Conservation (phyloP, 2,113 vertebrate species). For the Xyliphius kryptos region DNA sequence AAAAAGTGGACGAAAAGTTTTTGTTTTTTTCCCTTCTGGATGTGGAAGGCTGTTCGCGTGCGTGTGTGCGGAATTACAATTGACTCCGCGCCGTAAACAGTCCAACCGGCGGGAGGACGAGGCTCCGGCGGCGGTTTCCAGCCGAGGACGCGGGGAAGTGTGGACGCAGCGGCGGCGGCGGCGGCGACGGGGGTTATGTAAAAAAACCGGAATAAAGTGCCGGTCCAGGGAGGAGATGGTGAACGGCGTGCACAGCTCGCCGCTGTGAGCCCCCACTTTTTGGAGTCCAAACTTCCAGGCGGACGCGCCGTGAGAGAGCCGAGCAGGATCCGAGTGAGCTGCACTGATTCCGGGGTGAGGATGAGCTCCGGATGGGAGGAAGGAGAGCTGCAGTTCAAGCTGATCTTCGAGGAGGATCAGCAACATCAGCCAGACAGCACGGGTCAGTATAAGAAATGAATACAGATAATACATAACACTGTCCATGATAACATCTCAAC, state of each 20-base stretch:
- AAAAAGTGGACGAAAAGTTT: constrained; percentile 62
- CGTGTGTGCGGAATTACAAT: constrained; percentile 11
- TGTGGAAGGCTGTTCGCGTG: constrained; percentile 6
- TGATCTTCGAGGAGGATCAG: constrained; percentile 72
- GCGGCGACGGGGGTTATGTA: constrained; percentile 4
- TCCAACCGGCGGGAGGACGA: neutral
- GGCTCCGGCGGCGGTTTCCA: neutral
- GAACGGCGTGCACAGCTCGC: neutral
- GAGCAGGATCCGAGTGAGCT: neutral
- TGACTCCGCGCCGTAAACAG: constrained; percentile 6
- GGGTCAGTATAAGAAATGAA: neutral
- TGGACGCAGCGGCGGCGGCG: neutral
- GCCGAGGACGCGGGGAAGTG: neutral
- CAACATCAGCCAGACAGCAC: constrained; percentile 27
- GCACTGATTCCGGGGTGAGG: constrained; percentile 27
- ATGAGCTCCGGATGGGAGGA: constrained; percentile 75
- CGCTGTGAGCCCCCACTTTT: too few relatives aligned
- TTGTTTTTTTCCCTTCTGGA: neutral
- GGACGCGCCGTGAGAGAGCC: neutral
- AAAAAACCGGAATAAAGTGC: constrained; percentile 20
- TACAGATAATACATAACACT: neutral
- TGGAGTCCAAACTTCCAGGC: neutral
- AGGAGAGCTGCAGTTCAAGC: constrained; percentile 72
- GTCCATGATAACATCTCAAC: too few relatives aligned
- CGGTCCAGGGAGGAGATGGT: neutral